Conservation (phyloP, 2,797 vertebrate genomes). For the Xerus rutilus region DNA sequence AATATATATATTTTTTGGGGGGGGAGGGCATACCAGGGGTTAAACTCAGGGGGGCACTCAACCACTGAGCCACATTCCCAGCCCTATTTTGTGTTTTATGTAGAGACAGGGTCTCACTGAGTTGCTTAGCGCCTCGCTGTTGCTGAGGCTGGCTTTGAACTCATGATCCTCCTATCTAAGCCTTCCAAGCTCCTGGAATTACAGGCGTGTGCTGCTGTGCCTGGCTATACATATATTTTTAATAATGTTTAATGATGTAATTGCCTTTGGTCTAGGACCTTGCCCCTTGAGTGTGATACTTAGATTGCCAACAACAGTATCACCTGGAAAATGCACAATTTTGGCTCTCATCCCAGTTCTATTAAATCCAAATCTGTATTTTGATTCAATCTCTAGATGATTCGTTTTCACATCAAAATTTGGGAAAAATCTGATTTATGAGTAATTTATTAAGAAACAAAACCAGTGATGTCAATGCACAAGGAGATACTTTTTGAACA, state of each 20-base stretch:
- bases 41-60: no score
- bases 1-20: neutral
- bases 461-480: neutral
- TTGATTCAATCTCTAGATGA: neutral
- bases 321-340: neutral
- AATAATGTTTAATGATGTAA: neutral
- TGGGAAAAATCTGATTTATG: neutral
- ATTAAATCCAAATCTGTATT: slow-evolving; percentile 34
- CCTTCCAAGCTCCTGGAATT: no score
- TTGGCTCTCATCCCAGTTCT: neutral
- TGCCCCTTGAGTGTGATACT: neutral
- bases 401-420: slow-evolving; percentile 34
- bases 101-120: no score
- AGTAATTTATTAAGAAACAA: slow-evolving; percentile 55
- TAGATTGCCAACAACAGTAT: neutral
- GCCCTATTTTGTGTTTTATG: no score
- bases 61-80: no score
- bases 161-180: no score
- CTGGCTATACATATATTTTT: neutral
- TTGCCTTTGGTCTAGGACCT: neutral
- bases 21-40: no score
- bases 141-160: no score
- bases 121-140: no score
- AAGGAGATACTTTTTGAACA: neutral
- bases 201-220: no score